Conservation (phyloP, 2,113 vertebrate species). For the Corythoichthys haematopterus region DNA sequence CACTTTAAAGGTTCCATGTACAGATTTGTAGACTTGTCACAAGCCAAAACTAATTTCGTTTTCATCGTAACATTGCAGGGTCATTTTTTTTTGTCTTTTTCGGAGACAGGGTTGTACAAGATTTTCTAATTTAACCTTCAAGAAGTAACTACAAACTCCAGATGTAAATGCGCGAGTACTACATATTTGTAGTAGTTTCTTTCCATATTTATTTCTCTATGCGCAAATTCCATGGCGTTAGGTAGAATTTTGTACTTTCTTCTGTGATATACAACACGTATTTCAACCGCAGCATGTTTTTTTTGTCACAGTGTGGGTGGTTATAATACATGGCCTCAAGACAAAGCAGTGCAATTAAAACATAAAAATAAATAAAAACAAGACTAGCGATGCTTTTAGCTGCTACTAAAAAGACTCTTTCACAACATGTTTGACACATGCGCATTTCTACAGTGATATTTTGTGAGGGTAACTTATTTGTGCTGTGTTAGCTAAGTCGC, state of each 20-base stretch:
- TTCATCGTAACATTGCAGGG: constrained; percentile 55
- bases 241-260: constrained; percentile 70
- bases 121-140: constrained; percentile 46
- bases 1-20: too few species aligned
- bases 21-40: constrained; percentile 18
- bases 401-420: constrained; percentile 39
- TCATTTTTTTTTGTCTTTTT: constrained; percentile 57
- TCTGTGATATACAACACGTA: constrained; percentile 56
- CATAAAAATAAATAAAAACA: constrained; percentile 36
- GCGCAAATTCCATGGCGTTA: constrained; percentile 58
- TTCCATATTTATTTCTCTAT: constrained; percentile 57
- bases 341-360: constrained; percentile 25
- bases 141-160: constrained; percentile 31
- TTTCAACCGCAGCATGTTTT: constrained; percentile 18
- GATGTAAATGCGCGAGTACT: constrained; percentile 70
- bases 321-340: neutral
- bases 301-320: constrained; percentile 1
- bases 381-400: constrained; percentile 41
- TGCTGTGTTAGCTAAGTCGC: constrained; percentile 60
- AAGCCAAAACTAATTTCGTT: constrained; percentile 35
- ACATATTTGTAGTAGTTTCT: constrained; percentile 58
- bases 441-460: constrained; percentile 62
- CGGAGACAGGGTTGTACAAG: constrained; percentile 69
- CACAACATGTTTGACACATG: constrained; percentile 49
- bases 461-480: constrained; percentile 72